Conservation (phyloP, 2,113 vertebrate genomes). For the Oryzias woworae region DNA sequence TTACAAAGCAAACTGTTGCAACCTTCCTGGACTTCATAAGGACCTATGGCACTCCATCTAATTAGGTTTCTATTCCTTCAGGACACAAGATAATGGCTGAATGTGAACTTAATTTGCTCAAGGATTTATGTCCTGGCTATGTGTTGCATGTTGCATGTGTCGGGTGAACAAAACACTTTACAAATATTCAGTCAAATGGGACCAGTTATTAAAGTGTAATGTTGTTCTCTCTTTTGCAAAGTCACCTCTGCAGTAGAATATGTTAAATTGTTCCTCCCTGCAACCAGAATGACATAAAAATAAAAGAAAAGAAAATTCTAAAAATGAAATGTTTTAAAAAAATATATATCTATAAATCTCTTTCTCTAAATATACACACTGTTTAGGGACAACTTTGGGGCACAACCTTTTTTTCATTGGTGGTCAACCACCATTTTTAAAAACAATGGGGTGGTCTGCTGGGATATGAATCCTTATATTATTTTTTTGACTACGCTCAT, state of each 20-base stretch:
- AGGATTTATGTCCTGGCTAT: conserved; percentile 29
- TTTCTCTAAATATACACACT: too few species aligned
- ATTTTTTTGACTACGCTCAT: too few species aligned
- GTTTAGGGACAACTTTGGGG: too few species aligned
- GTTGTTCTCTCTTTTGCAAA: conserved; percentile 15
- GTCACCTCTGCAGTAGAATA: not conserved
- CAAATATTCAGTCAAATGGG: conserved; percentile 33
- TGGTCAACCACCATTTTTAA: too few species aligned
- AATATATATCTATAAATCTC: too few species aligned
- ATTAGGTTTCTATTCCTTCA: conserved; percentile 58
- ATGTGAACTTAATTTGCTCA: conserved; percentile 46
- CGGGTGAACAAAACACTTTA: conserved; percentile 50
- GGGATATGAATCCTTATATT: too few species aligned
- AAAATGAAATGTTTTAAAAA: not conserved
- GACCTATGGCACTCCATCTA: conserved; percentile 53
- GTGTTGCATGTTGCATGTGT: conserved; percentile 34
- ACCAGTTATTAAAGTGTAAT: conserved; percentile 38
- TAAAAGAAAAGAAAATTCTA: not conserved
- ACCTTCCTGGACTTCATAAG: conserved; percentile 51
- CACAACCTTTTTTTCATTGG: too few species aligned
- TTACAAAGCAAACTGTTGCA: conserved; percentile 66
- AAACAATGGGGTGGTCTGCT: too few species aligned
- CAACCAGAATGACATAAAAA: not conserved
- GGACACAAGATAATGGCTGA: conserved; percentile 52
- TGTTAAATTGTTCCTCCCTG: not conserved